Evolutionary conservation across 2,113 vertebrate genomes (phyloP), one percentile per base, ranked within the genome.

Genomic region (Grammomys surdaster): DNA sequence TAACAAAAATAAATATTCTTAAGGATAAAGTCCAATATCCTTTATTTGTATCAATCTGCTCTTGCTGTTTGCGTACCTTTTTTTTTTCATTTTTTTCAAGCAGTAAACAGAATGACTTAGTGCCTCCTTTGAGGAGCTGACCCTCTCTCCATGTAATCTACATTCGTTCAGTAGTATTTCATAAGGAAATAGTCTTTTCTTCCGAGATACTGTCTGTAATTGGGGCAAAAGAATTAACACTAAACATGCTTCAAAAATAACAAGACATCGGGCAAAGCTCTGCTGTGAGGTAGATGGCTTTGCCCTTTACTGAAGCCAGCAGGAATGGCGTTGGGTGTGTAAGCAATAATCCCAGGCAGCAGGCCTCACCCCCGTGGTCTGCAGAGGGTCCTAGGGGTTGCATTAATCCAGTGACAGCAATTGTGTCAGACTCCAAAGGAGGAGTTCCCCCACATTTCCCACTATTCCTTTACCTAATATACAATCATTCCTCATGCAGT

Each of bases 201-300:
- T 95, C 46, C 17, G 33, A 56, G 48, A 60, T 82, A 58, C 31
- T 73, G 65, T 51, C 58, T 77, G 26, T 63, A 94, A 87, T 7
- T 43, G 54, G 28, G 51, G 31, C 88, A 48, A 88, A 48, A 3
- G 58, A 51, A 51, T n/a, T 84, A 80, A 88, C 2, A 48, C 36
- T 82, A 51, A 77, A 70, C 60, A 78, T 88, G 33, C 69, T 73
- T 94, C 89, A 95, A 92, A 95, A 88, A 92, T 90, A 96, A 90
- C 75, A 78, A 88, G 89, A 51, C 65, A 60, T 46, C 0, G 12
- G 89, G 86, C 24, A 51, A 72, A 77, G 46, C 20, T 76, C 75
- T 63, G n/a, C 43, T 31, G 51, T 77, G 80, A 91, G 72, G n/a
- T 36, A 17, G 16, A 19, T 19, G 51, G 24, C 7, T 13, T 36